phyloP scores from a whole-genome alignment of 2,113 vertebrate species.

The Pelodiscus sinensis region DNA sequence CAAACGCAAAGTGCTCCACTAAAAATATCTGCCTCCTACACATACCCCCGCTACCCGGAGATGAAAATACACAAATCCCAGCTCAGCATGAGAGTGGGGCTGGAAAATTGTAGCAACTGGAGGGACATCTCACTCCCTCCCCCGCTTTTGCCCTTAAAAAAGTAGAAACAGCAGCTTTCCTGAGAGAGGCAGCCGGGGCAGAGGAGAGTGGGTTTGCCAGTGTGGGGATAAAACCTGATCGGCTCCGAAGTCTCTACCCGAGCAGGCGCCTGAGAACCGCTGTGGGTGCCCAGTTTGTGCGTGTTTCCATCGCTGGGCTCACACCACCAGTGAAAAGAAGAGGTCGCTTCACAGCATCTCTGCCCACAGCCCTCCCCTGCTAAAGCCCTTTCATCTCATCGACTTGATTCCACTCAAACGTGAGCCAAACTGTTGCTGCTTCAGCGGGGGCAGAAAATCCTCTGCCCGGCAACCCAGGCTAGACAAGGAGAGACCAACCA shows the following conservation, averaged over 20 bases:
- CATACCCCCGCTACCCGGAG: conserved; percentile 16
- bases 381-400: conserved; percentile 51
- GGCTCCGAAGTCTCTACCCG: conserved; percentile 51
- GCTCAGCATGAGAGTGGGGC: conserved; percentile 6
- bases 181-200: not conserved
- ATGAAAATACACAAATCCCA: conserved; percentile 32
- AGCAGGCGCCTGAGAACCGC: conserved; percentile 62
- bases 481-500: not conserved
- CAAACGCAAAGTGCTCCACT: conserved; percentile 67
- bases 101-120: conserved; percentile 49
- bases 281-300: conserved; percentile 48
- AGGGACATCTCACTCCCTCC: not conserved
- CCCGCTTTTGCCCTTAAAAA: not conserved
- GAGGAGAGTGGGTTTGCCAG: conserved; percentile 9
- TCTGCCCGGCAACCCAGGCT: not conserved
- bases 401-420: conserved; percentile 71
- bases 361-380: conserved; percentile 3
- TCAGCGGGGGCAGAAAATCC: not conserved
- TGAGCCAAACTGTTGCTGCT: conserved; percentile 81
- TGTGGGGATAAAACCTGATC: not conserved
- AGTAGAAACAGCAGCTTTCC: not conserved
- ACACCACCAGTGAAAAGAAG: not conserved
- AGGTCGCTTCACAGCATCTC: not conserved
- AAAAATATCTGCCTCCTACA: conserved; percentile 62
- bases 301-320: not conserved